Conservation (phyloP, 2,888 invertebrate species). For the Ariolimax columbianus region DNA sequence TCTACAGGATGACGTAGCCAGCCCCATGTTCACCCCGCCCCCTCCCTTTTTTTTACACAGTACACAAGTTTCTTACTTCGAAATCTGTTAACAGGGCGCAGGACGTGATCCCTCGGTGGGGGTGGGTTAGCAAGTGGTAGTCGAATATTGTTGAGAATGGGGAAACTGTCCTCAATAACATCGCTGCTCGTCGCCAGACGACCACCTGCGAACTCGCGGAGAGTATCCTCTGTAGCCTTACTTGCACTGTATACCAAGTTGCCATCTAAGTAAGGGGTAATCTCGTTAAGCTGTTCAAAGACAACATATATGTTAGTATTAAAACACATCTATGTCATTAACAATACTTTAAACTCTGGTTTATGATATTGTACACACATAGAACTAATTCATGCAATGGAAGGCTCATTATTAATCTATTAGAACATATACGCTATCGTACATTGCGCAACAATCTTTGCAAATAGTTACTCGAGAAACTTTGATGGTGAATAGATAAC, state of each 20-base stretch:
- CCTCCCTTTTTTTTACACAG: too few species aligned
- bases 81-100: conserved; percentile 67
- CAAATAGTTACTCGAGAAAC: too few species aligned
- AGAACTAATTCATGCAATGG: too few species aligned
- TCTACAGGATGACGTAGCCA: too few species aligned
- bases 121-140: conserved; percentile 72
- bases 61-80: conserved; percentile 61
- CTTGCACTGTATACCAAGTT: conserved; percentile 98
- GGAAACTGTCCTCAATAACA: conserved; percentile 60
- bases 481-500: too few species aligned
- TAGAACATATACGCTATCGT: too few species aligned
- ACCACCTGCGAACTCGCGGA: conserved; percentile 87
- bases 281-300: conserved; percentile 89
- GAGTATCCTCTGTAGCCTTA: conserved; percentile 97
- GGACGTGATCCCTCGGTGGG: conserved; percentile 63
- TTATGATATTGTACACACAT: too few species aligned
- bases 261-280: conserved; percentile 98
- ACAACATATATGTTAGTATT: too few species aligned
- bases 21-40: too few species aligned
- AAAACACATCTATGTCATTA: neutral
- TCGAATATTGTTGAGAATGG: conserved; percentile 64
- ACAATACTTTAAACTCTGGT: too few species aligned
- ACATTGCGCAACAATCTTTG: too few species aligned
- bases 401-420: too few species aligned
- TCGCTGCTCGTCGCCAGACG: conserved; percentile 82